Base-by-base conservation (phyloP, 2,888 invertebrate species). In the Torymus texanus region DNA sequence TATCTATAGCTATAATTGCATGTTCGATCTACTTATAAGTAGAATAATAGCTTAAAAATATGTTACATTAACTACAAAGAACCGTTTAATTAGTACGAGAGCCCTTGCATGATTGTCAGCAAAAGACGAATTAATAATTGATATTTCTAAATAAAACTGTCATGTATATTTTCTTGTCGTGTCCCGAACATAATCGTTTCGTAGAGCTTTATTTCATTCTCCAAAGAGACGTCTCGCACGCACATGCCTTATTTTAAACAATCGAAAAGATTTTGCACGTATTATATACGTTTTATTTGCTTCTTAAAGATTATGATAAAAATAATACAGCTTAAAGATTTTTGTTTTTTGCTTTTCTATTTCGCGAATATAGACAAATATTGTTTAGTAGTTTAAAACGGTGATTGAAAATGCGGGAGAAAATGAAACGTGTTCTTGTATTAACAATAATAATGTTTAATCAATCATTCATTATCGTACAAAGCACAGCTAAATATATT, bases 221-320 rank as follows among this genome's bases (percentile, higher is more conserved):
- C 51, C 24, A 61, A 76, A 61, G 65, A 77, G 67, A 77, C 77
- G 80, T 77, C 80, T 80, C 80, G 77, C 70, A 77, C 65, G 51
- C 72, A 65, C 61, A 79, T 24, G 56, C 66, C 41, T 68, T 51
- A 18, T 73, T 29, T 61, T 29, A 16, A 67, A 67, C 61, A 41
- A 77, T 74, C 70, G 55, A 56, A 65, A 68, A 18, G 18, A 75
- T 59, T 41, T 65, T 80, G 80, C 77, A 74, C 80, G 76, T 63
- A 41, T 66, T 72, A 51, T 62, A 55, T 16, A 62, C 41, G 29
- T 58, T 76, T 65, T 67, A 61, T 58, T 75, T 80, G 72, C 72
- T 80, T 75, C 8, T 0, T 29, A 62, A 53, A 4, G 11, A 62
- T 50, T 16, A 71, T 51, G 41, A 77, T 59, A 79, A 68, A 74